Conservation (phyloP, 2,888 invertebrate species). For the Hypolimnas misippus region DNA sequence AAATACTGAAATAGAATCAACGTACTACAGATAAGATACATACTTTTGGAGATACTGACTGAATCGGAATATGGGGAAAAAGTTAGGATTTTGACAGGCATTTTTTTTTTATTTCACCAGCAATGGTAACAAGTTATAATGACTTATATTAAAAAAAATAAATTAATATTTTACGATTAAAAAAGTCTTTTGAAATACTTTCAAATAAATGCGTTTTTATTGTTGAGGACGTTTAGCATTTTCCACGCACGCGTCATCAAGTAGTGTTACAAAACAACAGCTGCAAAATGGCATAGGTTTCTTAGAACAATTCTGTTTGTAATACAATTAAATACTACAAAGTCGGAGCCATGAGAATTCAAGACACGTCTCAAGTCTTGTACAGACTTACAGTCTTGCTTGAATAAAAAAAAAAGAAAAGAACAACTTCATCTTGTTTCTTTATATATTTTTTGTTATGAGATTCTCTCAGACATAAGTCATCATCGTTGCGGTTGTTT, state of each 20-base stretch:
- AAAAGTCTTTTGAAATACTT: neutral
- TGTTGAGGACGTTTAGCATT: neutral
- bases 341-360: neutral
- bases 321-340: conserved; percentile 29
- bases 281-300: conserved; percentile 25
- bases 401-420: neutral
- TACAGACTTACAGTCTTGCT: neutral
- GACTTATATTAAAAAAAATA: too few species aligned
- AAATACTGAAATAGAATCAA: conserved; percentile 25
- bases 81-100: neutral
- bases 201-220: too few species aligned
- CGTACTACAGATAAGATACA: neutral
- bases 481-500: neutral
- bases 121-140: too few species aligned
- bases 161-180: too few species aligned
- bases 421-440: neutral
- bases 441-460: neutral
- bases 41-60: too few species aligned
- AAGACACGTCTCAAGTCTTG: conserved; percentile 13
- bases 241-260: neutral
- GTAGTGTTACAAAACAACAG: conserved; percentile 14
- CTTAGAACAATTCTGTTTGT: conserved; percentile 30
- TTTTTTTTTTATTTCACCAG: neutral
- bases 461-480: neutral
- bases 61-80: too few species aligned